Evolutionary conservation across 2,888 invertebrate genomes (phyloP).

Genomic region (Emmelina monodactyla): DNA sequence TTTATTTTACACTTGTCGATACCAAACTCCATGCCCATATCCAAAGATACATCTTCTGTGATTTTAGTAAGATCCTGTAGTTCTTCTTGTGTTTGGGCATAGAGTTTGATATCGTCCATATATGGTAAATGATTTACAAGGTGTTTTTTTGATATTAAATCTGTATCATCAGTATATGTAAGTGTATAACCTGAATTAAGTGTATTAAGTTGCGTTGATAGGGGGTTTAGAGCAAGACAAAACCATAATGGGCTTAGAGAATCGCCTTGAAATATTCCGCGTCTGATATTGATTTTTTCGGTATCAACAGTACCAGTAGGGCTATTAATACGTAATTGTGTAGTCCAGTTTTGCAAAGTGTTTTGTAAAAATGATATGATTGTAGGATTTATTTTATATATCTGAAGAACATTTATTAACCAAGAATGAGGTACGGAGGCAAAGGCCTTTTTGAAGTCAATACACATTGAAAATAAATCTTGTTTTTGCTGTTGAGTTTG

Average conservation of each 20-base stretch:
- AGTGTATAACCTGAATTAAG: neutral
- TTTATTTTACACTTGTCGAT: too few relatives aligned
- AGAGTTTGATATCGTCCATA: conserved; percentile 9
- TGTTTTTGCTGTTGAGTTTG: conserved; percentile 7
- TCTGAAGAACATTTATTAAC: too few relatives aligned
- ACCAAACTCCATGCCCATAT: too few relatives aligned
- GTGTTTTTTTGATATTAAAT: neutral
- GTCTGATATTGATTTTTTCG: conserved; percentile 9
- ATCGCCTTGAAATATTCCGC: conserved; percentile 17
- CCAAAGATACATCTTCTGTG: too few relatives aligned
- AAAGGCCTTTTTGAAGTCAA: too few relatives aligned
- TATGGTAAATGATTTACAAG: conserved; percentile 4
- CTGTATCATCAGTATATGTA: neutral
- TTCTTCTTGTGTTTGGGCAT: neutral
- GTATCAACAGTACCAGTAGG: conserved; percentile 8
- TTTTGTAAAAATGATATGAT: too few relatives aligned
- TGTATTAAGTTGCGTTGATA: conserved; percentile 5
- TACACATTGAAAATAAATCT: conserved; percentile 14
- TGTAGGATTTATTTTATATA: too few relatives aligned
- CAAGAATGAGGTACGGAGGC: too few relatives aligned
- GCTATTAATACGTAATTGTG: neutral
- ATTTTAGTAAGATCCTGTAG: conserved; percentile 1
- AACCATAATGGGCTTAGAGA: conserved; percentile 13
- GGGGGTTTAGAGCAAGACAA: conserved; percentile 13
- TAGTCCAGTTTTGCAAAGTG: too few relatives aligned